Base-by-base conservation (phyloP, 2,113 vertebrate genomes). In the Corythoichthys intestinalis region DNA sequence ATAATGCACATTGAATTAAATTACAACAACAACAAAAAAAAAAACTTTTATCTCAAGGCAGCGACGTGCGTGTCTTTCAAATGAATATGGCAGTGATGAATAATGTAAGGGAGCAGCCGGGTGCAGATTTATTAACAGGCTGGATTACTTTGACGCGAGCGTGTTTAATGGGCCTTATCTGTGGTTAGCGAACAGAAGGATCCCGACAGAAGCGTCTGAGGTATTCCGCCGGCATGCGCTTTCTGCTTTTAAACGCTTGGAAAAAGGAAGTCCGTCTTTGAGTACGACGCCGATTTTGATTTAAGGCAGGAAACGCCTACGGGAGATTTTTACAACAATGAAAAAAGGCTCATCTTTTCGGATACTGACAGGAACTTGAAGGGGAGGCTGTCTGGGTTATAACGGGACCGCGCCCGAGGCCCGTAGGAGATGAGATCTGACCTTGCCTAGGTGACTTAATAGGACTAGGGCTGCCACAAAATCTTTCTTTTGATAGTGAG, bases 231-330 rank as follows among this genome's bases (percentile, higher is more conserved):
- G n/a, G 53, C 53, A 28, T 54, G 54, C 54, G 54, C 54, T 37
- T 58, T 37, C 14, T 4, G 4, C 14, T 58, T 57, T 35, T 2
- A 58, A 58, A 37, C 56, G 34, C 56, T 14, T 14, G 1, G 34
- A 14, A 37, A 58, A 58, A 58, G 56, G 56, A 58, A 58, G 56
- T 14, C 56, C 34, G 56, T 37, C 56, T 58, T 58, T 14, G 34
- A 58, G 37, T 58, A 7, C 13, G 56, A 14, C 56, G 56, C 56
- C 56, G 56, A 28, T 58, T 58, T 58, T 58, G 56, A 58, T 58
- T 58, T 58, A 37, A 58, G 56, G 56, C 56, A 58, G 56, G 56
- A 58, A 58, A 58, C 56, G 56, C 34, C 56, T 15, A 37, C 56
- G 56, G 56, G 53, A 34, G 56, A 37, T 11, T 58, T 58, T 58